Percentiles rank a stretch among this genome's conserved stretches.
These are phyloP conservation scores for Phenacoccus solenopsis DNA, from an alignment of 1,140 invertebrate species.

Conservation along the genomic window DNA sequence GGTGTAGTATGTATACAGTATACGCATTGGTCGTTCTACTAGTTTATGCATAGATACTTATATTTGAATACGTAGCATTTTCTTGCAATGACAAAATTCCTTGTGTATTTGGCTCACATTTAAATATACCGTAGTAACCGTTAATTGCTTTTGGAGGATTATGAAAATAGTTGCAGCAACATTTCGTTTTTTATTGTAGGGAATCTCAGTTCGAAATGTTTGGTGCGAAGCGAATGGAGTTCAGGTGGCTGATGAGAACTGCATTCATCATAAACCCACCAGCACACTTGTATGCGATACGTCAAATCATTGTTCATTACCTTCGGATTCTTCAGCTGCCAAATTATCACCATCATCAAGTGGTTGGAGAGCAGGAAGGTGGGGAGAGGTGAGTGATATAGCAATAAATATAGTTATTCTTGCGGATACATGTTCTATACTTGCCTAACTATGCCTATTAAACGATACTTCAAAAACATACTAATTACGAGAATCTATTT, in stretches of 20 bases:
- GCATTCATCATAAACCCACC: conserved; percentile 16
- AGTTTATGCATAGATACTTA: no score
- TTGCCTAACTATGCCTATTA: no score
- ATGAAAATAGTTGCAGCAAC: no score
- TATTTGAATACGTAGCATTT: no score
- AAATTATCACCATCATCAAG: neutral
- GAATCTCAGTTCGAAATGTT: neutral
- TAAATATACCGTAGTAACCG: no score
- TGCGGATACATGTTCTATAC: no score
- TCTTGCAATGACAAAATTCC: no score
- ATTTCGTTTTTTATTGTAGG: neutral
- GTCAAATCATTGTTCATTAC: neutral
- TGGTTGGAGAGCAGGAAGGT: conserved; percentile 33
- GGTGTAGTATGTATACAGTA: conserved; percentile 31
- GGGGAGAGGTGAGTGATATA: conserved; percentile 34
- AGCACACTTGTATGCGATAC: conserved; percentile 20
- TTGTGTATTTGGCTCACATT: no score
- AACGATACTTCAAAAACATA: no score
- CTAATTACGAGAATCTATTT: no score
- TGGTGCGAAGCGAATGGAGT: neutral
- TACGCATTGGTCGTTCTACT: neutral
- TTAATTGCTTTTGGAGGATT: no score
- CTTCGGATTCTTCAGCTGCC: neutral
- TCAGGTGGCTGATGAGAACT: conserved; percentile 7
- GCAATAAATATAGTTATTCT: neutral